These are phyloP conservation scores for Actias luna DNA, from an alignment of 2,888 invertebrate genomes.

Conservation along the genomic window DNA sequence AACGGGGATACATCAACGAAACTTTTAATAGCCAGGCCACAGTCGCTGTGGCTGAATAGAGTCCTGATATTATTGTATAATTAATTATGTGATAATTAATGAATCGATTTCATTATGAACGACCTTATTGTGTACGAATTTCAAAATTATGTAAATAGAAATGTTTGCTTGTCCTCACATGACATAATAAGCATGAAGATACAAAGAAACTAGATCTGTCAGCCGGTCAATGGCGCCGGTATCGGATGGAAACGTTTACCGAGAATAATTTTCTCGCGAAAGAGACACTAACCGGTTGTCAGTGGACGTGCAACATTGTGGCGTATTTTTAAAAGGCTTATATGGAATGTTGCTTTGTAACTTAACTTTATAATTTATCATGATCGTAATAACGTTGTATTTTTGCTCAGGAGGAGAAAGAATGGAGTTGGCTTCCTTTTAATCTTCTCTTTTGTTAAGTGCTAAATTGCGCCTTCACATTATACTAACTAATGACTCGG, in stretches of 20 bases:
- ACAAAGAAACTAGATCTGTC: background rate
- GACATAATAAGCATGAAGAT: constrained; percentile 1
- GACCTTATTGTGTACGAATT: background rate
- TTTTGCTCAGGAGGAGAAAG: background rate
- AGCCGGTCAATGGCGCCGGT: constrained; percentile 5
- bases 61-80: too few species aligned
- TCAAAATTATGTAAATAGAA: background rate
- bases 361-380: constrained; percentile 21
- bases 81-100: too few species aligned
- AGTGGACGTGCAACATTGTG: constrained; percentile 18
- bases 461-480: background rate
- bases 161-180: background rate
- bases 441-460: background rate
- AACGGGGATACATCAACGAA: too few species aligned
- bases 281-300: constrained; percentile 30
- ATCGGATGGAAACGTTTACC: constrained; percentile 31
- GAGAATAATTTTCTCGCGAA: constrained; percentile 55
- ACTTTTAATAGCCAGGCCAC: too few species aligned
- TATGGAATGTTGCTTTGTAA: constrained; percentile 46
- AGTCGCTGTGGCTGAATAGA: too few species aligned
- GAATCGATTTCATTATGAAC: too few species aligned
- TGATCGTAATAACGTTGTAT: background rate
- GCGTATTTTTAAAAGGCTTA: constrained; percentile 35
- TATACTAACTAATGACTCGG: too few species aligned
- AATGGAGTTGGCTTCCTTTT: background rate